Base-by-base conservation (phyloP, 2,888 invertebrate genomes). In the Boloria selene region DNA sequence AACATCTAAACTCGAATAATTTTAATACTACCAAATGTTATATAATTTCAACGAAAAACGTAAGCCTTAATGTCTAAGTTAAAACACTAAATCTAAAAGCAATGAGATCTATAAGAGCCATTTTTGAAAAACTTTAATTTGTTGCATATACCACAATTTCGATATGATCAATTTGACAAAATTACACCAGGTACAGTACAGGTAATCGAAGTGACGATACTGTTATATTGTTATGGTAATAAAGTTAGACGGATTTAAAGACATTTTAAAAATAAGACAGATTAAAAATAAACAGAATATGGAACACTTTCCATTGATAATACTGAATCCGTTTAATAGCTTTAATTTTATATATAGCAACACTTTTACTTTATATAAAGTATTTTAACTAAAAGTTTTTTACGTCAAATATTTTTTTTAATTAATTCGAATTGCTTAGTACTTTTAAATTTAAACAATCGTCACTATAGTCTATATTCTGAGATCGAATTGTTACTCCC, bases 401-500 rank as follows among this genome's bases (percentile, higher is more conserved):
- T 38, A 38, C 10, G 10, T 38, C 2, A 7, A 7, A 31, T 5
- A 31, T 1, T 7, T 7, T 38, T 38, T 38, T 38, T 38, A n/a
- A n/a, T 38, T 38, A 1, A 38, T 38, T 38, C 10, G 10, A 38
- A 38, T 38, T 38, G 3, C 1, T 38, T 38, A 38, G 31, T 10
- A 38, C 13, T 38, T 49, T 17, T 13, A 53, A 65, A 67, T 54
- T 69, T 51, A 50, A 61, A 64, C 65, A 50, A 68, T 49, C 65
- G 54, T 55, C 65, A 65, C 22, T 62, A 49, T 47, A 49, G 17
- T 42, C 65, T 83, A 85, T 83, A 84, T 80, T 81, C 83, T 87
- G 90, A 92, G 90, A 90, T 91, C 88, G 76, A 74, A 79, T 77
- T 75, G 80, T 76, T 75, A 82, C 86, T 84, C 86, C 88, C 88